Evolutionary conservation across 2,113 vertebrate species (phyloP).

Genomic region (Actinemys pallida): DNA sequence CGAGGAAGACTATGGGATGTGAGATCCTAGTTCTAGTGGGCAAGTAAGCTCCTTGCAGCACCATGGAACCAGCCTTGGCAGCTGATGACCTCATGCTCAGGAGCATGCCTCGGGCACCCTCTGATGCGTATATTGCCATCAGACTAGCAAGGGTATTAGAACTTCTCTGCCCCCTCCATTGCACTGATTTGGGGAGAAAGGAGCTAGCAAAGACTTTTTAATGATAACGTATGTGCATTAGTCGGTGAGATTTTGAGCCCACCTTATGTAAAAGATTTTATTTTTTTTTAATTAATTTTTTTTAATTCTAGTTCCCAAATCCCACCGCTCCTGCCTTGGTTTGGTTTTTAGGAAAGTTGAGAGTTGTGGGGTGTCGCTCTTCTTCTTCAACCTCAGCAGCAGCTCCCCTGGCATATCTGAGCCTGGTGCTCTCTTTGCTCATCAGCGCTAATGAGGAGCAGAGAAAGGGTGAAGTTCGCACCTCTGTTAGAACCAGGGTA

Average conservation of each 20-base stretch:
- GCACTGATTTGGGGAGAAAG: background rate
- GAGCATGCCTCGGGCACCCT: background rate
- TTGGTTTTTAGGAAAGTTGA: background rate
- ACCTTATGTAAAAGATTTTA: fast-evolving
- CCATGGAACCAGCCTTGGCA: background rate
- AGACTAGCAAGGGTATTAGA: background rate
- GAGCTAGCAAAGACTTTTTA: background rate
- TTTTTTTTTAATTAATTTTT: no score
- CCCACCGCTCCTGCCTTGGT: background rate
- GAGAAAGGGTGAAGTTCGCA: background rate
- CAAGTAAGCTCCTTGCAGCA: fast-evolving
- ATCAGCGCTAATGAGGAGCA: fast-evolving
- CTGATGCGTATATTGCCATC: background rate
- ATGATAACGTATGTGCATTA: fast-evolving
- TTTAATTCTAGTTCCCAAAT: background rate
- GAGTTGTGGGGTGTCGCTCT: background rate
- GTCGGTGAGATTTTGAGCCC: fast-evolving
- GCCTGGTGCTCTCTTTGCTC: background rate
- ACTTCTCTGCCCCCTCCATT: background rate
- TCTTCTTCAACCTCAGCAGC: fast-evolving
- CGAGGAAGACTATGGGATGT: background rate
- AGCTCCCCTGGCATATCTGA: fast-evolving
- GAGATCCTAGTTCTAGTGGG: background rate
- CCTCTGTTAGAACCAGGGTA: background rate
- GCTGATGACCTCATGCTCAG: background rate